A percentile compares a stretch with the other conserved stretches of the same genome.
These are phyloP conservation scores for Ptychoptera contaminata DNA, from an alignment of 2,888 invertebrate genomes.

Conservation along the genomic window DNA sequence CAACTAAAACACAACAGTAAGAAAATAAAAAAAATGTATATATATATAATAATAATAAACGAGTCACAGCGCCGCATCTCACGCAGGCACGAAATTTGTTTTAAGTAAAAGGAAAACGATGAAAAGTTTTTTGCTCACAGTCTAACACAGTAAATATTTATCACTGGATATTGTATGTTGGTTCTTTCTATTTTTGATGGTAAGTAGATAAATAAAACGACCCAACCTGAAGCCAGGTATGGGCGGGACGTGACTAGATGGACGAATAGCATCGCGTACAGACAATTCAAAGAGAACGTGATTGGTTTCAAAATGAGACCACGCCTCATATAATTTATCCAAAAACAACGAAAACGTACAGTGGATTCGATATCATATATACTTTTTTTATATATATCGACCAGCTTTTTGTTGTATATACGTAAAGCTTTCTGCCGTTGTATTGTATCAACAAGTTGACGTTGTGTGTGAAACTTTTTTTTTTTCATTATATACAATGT, in stretches of 20 bases:
- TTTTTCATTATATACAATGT: no score
- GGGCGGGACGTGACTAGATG: conserved; percentile 33
- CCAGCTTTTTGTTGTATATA: not conserved
- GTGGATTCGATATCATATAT: not conserved
- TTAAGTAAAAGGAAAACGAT: not conserved
- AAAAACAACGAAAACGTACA: not conserved
- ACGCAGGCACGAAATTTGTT: not conserved
- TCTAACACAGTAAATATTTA: not conserved
- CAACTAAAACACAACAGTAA: conserved; percentile 1
- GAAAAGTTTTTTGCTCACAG: conserved; percentile 1
- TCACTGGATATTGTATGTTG: not conserved
- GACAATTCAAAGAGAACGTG: conserved; percentile 11
- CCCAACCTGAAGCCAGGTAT: conserved; percentile 10
- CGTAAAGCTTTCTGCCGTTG: no score
- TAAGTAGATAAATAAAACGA: not conserved
- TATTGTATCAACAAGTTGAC: no score
- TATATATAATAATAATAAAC: not conserved
- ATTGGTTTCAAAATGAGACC: conserved; percentile 14
- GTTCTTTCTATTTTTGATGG: not conserved
- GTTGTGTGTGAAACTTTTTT: no score
- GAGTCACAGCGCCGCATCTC: not conserved
- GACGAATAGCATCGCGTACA: conserved; percentile 16
- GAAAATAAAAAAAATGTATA: not conserved
- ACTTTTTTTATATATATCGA: not conserved
- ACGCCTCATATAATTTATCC: conserved; percentile 15